Evolutionary conservation across 2,888 invertebrate genomes (phyloP), one percentile per base, ranked within the genome.

Genomic region (Alviniconcha strummeri): DNA sequence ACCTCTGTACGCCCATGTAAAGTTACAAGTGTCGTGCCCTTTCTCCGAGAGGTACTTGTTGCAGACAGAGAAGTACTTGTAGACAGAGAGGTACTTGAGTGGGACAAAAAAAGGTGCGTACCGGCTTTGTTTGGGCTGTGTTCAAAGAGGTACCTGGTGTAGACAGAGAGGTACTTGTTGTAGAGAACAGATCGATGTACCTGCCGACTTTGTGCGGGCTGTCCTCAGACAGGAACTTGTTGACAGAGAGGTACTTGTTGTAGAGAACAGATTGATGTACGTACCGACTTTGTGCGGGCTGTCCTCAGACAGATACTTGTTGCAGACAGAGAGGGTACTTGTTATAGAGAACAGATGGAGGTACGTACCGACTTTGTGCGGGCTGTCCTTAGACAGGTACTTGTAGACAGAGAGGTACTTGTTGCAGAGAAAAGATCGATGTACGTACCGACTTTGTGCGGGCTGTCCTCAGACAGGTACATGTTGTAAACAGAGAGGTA

Each of bases 361-460:
- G 36, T 36, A 36, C 36, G 85, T 83, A 93, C 93, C 91, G 83
- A 92, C 91, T 84, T 87, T 88, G 72, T 89, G 87, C 19, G 85
- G 84, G 85, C 91, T 88, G 78, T 90, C 90, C 4, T 88, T 86
- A 8, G 91, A 87, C 7, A 93, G 88, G 84, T 90, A 93, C 83
- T 88, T 87, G 93, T 93, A 93, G 75, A 93, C 93, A 83, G 92
- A 90, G 80, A 88, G 88, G 36, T 36, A 36, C 36, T 36, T 36
- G 36, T 36, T 36, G 36, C 3, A 36, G 36, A 36, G 36, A 36
- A 36, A 0, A 36, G 36, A 36, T 36, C 36, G 36, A 36, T 0
- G 36, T 36, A 36, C 36, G 36, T 60, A 93, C 93, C 91, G 83
- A 93, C 91, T 84, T 87, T 88, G 75, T 89, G 88, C 17, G 86